Evolutionary conservation across 2,888 invertebrate genomes (phyloP), one percentile per base, ranked within the genome.

Genomic region (Hecatera dysodea): DNA sequence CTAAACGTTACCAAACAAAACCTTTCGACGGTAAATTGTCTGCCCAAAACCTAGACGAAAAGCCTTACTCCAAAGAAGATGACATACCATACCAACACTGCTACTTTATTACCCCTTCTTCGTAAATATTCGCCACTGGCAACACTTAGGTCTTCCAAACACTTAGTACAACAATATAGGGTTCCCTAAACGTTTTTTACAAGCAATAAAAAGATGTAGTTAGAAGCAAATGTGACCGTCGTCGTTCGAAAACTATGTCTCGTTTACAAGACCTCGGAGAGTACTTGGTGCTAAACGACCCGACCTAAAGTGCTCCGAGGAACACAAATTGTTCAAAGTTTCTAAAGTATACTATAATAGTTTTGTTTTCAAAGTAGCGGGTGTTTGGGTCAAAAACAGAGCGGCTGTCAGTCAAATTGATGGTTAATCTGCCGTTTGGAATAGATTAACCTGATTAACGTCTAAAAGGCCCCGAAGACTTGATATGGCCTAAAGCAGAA

Each of bases 301-400:
- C 57, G 22, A 48, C 56, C 75, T 57, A 46, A 81, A 81, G 72
- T 75, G 78, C 78, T 70, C 44, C 39, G n/a, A 57, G 39, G 19
- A 68, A 27, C 72, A 60, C 72, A 75, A 81, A 81, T 81, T 81
- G 81, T 70, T 65, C 62, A 42, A 78, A 81, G 62, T 81, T 81
- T 3, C 69, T 29, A 57, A 72, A 81, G 80, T 80, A 73, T 73
- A 65, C 50, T 52, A 61, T 64, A 64, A 82, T 78, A 78, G 73
- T 79, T 64, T 42, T 72, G 65, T 72, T 65, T 6, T 39, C n/a
- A 6, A 82, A 71, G 67, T 56, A 33, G n/a, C 24, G 46, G 15
- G 24, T 36, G 33, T n/a, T 65, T 33, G 6, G 53, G 36, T 55
- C 44, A 46, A 52, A 67, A 60, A 60, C 52, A 33, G 53, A 62